phyloP scores from a whole-genome alignment of 2,888 invertebrate species.

The Copidosoma aretas region DNA sequence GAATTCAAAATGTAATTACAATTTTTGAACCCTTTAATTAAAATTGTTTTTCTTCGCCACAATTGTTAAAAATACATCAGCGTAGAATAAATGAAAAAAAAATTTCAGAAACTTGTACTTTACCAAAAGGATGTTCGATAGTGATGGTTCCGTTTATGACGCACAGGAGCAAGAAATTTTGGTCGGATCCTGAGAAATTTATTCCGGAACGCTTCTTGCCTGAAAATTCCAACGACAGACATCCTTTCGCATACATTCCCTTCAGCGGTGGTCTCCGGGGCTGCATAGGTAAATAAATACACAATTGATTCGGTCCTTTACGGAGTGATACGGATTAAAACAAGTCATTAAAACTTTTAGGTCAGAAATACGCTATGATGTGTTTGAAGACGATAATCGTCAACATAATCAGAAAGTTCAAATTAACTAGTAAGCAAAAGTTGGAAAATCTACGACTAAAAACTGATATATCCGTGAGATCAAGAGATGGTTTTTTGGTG shows the following conservation, averaged over 20 bases:
- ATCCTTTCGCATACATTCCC: constrained; percentile 44
- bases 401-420: constrained; percentile 44
- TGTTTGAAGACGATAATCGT: constrained; percentile 45
- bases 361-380: constrained; percentile 47
- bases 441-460: constrained; percentile 40
- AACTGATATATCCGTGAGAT: constrained; percentile 45
- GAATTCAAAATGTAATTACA: too few species aligned
- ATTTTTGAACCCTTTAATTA: too few species aligned
- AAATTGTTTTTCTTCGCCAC: too few species aligned
- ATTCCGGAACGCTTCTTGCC: constrained; percentile 47
- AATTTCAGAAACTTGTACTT: constrained; percentile 41
- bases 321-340: background rate
- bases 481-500: constrained; percentile 43
- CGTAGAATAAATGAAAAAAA: background rate
- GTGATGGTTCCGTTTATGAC: constrained; percentile 42
- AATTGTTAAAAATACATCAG: too few species aligned
- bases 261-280: constrained; percentile 44
- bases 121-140: constrained; percentile 46
- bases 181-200: constrained; percentile 48
- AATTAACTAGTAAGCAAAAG: constrained; percentile 31
- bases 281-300: constrained; percentile 41
- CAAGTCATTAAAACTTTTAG: constrained; percentile 22
- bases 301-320: background rate
- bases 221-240: constrained; percentile 43
- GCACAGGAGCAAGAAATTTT: constrained; percentile 44